Evolutionary conservation across 2,888 invertebrate genomes (phyloP), one percentile per base, ranked within the genome.

Genomic region (Hyposoter didymator): DNA sequence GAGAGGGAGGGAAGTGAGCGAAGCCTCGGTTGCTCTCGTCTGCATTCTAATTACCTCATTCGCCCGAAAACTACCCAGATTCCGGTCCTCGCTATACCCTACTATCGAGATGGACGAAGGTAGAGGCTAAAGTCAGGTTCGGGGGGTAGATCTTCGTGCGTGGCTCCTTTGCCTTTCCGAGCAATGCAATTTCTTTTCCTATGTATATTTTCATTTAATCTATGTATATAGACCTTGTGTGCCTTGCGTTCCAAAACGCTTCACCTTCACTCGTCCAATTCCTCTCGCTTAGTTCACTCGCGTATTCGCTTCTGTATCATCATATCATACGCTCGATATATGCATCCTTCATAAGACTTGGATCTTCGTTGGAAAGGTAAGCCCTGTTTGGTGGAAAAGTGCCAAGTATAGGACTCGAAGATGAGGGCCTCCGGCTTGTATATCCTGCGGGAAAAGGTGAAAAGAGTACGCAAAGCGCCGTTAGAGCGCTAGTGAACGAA

Each of bases 31-130:
- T 79, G 70, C 88, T 89, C 90, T 91, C 89, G 91, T 92, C 91
- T 92, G 93, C 93, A 93, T 93, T 91, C 93, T 93, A 93, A 93
- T 93, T 93, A 92, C 93, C 92, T 93, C 92, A 93, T 93, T 93
- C 93, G 75, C 67, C 67, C 64, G 52, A 84, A 81, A 92, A 92
- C 91, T 91, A 91, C 89, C 90, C 91, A 91, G 91, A 92, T 91
- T 92, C 89, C 88, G 80, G 91, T 90, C 88, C 89, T 69, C 80
- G 66, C 59, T 74, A 35, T 74, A 72, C 19, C 69, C 47, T 67
- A 78, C 69, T 55, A 35, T 78, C 62, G 43, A 64, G 52, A 74
- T 45, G 78, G 84, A 82, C 67, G 87, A 82, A 14, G 39, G 35
- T 35, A 35, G 64, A 28, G 76, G 32, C 47, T 49, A 43, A 73